Conservation (phyloP, 2,888 invertebrate species). For the Idaea biselata region DNA sequence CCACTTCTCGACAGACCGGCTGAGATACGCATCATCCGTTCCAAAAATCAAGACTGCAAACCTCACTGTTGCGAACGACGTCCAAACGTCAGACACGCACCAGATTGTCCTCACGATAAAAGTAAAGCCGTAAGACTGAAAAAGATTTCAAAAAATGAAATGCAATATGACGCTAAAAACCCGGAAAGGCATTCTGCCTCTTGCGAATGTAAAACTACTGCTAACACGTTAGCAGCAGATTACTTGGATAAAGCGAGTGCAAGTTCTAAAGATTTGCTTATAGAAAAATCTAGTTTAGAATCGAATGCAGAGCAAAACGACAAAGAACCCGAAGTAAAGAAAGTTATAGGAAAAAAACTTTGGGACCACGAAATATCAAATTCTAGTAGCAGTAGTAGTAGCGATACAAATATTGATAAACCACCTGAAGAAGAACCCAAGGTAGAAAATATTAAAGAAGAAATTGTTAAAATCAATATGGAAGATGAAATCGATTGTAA, state of each 20-base stretch:
- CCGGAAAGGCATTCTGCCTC: slow-evolving; percentile 43
- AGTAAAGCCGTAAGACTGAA: slow-evolving; percentile 69
- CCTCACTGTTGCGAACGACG: slow-evolving; percentile 65
- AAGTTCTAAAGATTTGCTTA: slow-evolving; percentile 85
- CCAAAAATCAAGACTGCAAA: slow-evolving; percentile 63
- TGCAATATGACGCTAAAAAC: slow-evolving; percentile 49
- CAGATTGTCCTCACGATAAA: slow-evolving; percentile 52
- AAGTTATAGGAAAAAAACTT: slow-evolving; percentile 58
- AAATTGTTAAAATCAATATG: slow-evolving; percentile 47
- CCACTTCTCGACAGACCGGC: slow-evolving; percentile 82
- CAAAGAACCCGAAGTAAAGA: slow-evolving; percentile 35
- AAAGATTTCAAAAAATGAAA: slow-evolving; percentile 60
- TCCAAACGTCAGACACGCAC: slow-evolving; percentile 45
- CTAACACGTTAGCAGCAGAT: slow-evolving; percentile 46
- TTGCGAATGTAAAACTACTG: slow-evolving; percentile 58
- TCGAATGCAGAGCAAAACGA: slow-evolving; percentile 67
- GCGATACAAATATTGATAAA: slow-evolving; percentile 72
- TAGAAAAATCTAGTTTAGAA: slow-evolving; percentile 80
- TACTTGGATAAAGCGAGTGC: slow-evolving; percentile 84
- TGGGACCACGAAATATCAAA: slow-evolving; percentile 81
- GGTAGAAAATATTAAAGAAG: slow-evolving; percentile 43
- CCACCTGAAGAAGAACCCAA: slow-evolving; percentile 43
- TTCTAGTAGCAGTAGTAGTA: slow-evolving; percentile 82
- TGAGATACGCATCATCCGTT: slow-evolving; percentile 66
- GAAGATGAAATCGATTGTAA: slow-evolving; percentile 52